Percentiles rank a stretch among this genome's conserved stretches.
These are phyloP conservation scores for Prolemur simus DNA, from an alignment of 2,113 vertebrate species.

Conservation along the genomic window DNA sequence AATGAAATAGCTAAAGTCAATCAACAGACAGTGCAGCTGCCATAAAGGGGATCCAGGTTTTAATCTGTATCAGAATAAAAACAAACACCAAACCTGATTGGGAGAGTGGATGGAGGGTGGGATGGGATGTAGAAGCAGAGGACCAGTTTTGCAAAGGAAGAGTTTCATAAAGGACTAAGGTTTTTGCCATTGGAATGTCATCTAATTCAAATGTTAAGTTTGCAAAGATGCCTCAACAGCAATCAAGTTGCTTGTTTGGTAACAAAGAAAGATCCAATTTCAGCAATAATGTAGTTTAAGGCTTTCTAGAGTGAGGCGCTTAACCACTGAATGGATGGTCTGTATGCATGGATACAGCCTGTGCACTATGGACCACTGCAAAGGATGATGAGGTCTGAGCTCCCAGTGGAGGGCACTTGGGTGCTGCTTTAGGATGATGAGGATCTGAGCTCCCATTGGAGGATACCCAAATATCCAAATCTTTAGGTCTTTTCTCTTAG, in stretches of 20 bases:
- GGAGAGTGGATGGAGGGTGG: not conserved
- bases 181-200: not conserved
- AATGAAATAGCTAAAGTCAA: not conserved
- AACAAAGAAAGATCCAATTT: not conserved
- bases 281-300: not conserved
- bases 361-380: not conserved
- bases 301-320: not conserved
- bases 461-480: not conserved
- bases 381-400: not conserved
- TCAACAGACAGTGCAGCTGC: not conserved
- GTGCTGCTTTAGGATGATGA: no score
- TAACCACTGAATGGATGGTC: not conserved
- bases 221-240: not conserved
- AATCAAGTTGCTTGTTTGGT: not conserved
- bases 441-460: not conserved
- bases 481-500: not conserved
- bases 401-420: not conserved
- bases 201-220: not conserved
- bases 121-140: not conserved
- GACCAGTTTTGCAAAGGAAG: not conserved
- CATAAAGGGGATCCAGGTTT: not conserved
- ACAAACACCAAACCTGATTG: not conserved
- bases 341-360: rapidly evolving
- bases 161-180: not conserved
- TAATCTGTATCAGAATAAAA: not conserved